phyloP scores from a whole-genome alignment of 2,797 vertebrate species.

The Labroides dimidiatus region DNA sequence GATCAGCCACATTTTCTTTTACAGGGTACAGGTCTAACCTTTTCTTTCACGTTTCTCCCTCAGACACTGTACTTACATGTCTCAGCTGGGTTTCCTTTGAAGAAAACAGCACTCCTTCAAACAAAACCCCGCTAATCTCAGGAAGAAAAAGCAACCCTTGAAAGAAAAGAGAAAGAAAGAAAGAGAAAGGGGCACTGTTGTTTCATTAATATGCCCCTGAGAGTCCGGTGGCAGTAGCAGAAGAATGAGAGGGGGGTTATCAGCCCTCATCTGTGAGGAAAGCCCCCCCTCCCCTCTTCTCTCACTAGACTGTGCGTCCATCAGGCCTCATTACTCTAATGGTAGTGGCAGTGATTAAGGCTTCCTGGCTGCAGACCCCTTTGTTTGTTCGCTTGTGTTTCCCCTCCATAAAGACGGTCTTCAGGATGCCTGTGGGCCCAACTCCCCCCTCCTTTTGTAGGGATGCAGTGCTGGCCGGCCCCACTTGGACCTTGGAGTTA shows the following conservation, averaged over 20 bases:
- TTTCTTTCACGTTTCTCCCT: constrained; percentile 16
- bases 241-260: constrained; percentile 68
- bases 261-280: constrained; percentile 76
- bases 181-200: constrained; percentile 49
- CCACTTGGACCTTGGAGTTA: constrained; percentile 73
- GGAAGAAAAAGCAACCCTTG: constrained; percentile 61
- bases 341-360: constrained; percentile 85
- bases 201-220: constrained; percentile 76
- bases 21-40: constrained; percentile 29
- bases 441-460: constrained; percentile 36
- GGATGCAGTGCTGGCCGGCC: constrained; percentile 63
- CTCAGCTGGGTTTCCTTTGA: constrained; percentile 46
- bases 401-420: constrained; percentile 72
- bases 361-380: constrained; percentile 82
- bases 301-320: constrained; percentile 77
- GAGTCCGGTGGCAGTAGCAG: constrained; percentile 61
- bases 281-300: constrained; percentile 53
- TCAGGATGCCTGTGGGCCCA: constrained; percentile 63
- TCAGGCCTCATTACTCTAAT: constrained; percentile 86
- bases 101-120: constrained; percentile 57
- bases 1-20: background rate
- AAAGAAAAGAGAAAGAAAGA: constrained; percentile 41
- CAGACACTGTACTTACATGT: constrained; percentile 17
- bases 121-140: constrained; percentile 65
- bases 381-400: constrained; percentile 80